A percentile compares a stretch with the other conserved stretches of the same genome.
phyloP scores from a whole-genome alignment of 1,140 invertebrate species.

The Aplysia californica region DNA sequence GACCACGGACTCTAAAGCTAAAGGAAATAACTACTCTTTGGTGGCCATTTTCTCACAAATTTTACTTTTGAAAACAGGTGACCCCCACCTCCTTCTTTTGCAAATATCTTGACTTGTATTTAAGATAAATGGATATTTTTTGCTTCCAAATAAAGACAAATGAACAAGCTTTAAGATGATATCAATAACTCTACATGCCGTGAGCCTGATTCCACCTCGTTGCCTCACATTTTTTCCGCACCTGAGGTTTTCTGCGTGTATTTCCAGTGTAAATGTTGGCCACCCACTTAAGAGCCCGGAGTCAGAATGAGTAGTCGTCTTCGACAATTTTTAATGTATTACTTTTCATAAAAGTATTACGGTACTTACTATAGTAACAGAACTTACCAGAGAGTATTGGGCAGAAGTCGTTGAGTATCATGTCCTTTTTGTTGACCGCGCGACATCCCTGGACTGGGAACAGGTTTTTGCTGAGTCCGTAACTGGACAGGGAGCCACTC shows the following conservation, averaged over 20 bases:
- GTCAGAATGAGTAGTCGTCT: not conserved
- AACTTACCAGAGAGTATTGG: conserved; percentile 58
- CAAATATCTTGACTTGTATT: not conserved
- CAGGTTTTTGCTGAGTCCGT: conserved; percentile 55
- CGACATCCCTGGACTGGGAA: conserved; percentile 55
- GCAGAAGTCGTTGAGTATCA: conserved; percentile 58
- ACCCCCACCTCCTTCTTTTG: too few relatives aligned
- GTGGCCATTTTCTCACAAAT: not conserved
- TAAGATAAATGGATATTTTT: not conserved
- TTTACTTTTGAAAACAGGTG: not conserved
- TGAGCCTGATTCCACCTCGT: not conserved
- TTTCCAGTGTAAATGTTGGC: not conserved
- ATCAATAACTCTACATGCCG: too few relatives aligned
- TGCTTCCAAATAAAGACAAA: not conserved
- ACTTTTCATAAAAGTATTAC: not conserved
- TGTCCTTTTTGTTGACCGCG: conserved; percentile 53
- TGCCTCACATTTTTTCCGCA: not conserved
- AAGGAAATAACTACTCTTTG: too few relatives aligned
- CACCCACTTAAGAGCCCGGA: not conserved
- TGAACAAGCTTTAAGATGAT: not conserved
- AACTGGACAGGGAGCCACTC: conserved; percentile 41
- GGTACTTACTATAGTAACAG: not conserved
- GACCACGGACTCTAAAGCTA: too few relatives aligned
- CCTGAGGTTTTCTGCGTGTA: not conserved
- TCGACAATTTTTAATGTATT: not conserved